Base-by-base conservation (phyloP, 2,888 invertebrate species). In the Galeopsomyia nigrocyanea region DNA sequence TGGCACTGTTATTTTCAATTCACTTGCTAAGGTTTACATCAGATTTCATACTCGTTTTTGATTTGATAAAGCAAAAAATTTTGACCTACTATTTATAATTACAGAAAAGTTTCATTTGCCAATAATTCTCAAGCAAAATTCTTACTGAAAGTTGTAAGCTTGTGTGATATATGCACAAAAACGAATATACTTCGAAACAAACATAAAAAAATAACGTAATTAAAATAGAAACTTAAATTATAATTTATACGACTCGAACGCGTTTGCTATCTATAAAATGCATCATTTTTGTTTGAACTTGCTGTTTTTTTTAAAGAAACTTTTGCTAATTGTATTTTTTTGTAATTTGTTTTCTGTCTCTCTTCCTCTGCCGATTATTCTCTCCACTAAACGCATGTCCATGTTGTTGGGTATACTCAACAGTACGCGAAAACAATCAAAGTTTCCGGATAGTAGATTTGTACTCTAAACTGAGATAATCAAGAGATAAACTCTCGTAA, bases 21-120 rank as follows among this genome's bases (percentile, higher is more conserved):
- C 64, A 60, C 57, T 75, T 79, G 80, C 79, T 76, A 81, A 83
- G 84, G 83, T 84, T 85, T 85, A 85, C 84, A 83, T 85, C 79
- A 84, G 84, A 85, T 84, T 84, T 82, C 83, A 80, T 79, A 77
- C 80, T 80, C 72, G 74, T 77, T 75, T 74, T 74, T 75, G 74
- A 22, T 17, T 16, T 57, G n/a, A 13, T 76, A 73, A 74, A 74
- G 68, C 47, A 70, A 68, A 2, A 2, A 53, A 74, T 71, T 76
- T 75, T 77, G 57, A 39, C 39, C 39, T 39, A 39, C 7, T 39
- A 7, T 39, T 1, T 26, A 26, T 26, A 26, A 26, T 39, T 39
- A 39, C 39, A 13, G 39, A 10, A 7, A 39, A 10, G n/a, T 39
- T 39, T 39, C 39, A 39, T 26, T 26, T 5, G 26, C 2, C 26